Evolutionary conservation across 2,113 vertebrate species (phyloP).

Genomic region (Dipodomys spectabilis): DNA sequence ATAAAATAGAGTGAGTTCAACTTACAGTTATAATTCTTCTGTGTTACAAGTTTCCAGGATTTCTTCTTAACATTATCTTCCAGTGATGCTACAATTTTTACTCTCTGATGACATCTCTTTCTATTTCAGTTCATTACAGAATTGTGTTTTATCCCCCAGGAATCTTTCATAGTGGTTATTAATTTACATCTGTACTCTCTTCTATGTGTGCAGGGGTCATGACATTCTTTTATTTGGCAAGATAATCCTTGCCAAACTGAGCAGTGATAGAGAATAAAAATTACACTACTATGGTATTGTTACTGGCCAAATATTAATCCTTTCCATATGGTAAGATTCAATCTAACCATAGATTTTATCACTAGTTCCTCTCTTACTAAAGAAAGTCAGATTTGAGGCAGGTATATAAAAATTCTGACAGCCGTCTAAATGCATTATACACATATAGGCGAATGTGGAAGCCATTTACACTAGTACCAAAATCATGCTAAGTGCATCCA

Average conservation of each 20-base stretch:
- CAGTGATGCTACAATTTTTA: neutral
- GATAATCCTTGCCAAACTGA: neutral
- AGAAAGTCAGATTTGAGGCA: constrained; percentile 46
- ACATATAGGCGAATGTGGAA: constrained; percentile 74
- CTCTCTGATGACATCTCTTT: neutral
- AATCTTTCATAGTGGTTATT: neutral
- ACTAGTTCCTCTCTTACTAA: constrained; percentile 47
- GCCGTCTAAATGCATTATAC: constrained; percentile 53
- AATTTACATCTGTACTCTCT: neutral
- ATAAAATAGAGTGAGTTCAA: neutral
- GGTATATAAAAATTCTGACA: constrained; percentile 57
- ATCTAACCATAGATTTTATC: constrained; percentile 32
- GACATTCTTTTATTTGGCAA: neutral
- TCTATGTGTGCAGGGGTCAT: neutral
- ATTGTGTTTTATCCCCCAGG: neutral
- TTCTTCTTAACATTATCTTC: neutral
- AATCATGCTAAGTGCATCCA: constrained; percentile 70
- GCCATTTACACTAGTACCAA: constrained; percentile 66
- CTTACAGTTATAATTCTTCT: neutral
- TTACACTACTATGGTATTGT: neutral
- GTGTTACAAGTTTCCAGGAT: neutral
- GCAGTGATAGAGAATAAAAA: neutral
- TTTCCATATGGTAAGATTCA: constrained; percentile 64
- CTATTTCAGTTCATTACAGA: neutral
- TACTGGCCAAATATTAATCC: constrained; percentile 26